Conservation (phyloP, 2,113 vertebrate genomes). For the Heliornis fulica region DNA sequence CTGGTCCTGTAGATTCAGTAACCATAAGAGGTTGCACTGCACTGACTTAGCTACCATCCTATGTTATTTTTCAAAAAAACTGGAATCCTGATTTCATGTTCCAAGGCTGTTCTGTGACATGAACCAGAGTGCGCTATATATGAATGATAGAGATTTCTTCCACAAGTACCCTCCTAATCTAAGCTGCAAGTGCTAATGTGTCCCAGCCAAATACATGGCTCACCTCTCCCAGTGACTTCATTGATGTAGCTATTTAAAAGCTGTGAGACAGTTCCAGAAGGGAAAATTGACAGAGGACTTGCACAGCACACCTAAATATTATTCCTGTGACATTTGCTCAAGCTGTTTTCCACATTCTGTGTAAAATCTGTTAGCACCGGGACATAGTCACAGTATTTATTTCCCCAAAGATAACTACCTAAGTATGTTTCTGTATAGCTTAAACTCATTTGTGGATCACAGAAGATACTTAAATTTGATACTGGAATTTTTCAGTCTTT, state of each 20-base stretch:
- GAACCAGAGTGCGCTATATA: not conserved
- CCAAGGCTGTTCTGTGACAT: not conserved
- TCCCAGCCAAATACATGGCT: not conserved
- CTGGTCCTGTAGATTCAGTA: not conserved
- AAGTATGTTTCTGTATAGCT: not conserved
- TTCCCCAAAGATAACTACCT: not conserved
- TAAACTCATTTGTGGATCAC: not conserved
- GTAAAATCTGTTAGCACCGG: not conserved
- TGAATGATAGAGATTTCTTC: not conserved
- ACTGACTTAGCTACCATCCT: not conserved
- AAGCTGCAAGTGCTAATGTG: not conserved
- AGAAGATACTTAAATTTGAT: not conserved
- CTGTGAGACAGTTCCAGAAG: not conserved
- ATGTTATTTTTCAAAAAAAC: not conserved
- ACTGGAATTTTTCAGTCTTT: not conserved
- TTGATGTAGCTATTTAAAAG: not conserved
- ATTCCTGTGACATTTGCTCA: not conserved
- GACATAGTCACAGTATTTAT: not conserved
- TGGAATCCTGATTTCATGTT: not conserved
- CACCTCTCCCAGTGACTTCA: not conserved
- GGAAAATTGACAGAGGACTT: not conserved
- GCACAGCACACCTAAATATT: not conserved
- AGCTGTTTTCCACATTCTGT: not conserved
- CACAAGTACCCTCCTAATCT: not conserved
- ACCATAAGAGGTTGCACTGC: not conserved